phyloP scores from a whole-genome alignment of 2,888 invertebrate genomes.

The Leucoma salicis region DNA sequence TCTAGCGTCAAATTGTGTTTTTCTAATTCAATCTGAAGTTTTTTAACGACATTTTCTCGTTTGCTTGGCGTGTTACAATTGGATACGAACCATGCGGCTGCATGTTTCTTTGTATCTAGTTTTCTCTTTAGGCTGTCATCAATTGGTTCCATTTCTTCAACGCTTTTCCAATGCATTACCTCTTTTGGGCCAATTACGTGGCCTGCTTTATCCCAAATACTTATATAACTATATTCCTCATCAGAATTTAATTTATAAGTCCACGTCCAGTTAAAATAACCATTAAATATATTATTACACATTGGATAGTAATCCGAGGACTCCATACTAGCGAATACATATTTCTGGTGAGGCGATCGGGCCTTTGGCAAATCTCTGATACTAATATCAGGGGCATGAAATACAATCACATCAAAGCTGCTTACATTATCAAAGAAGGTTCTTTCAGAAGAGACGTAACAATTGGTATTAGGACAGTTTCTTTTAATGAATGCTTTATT shows the following conservation, averaged over 20 bases:
- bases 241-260: constrained; percentile 50
- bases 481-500: constrained; percentile 40
- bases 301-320: constrained; percentile 45
- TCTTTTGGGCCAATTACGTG: constrained; percentile 41
- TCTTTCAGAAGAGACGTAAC: constrained; percentile 49
- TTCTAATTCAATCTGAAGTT: constrained; percentile 32
- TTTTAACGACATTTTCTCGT: constrained; percentile 33
- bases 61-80: constrained; percentile 42
- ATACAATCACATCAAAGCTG: constrained; percentile 52
- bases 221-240: constrained; percentile 42
- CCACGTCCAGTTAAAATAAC: constrained; percentile 55
- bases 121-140: constrained; percentile 34
- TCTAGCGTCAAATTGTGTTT: constrained; percentile 41
- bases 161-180: constrained; percentile 41
- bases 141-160: constrained; percentile 40
- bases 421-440: constrained; percentile 34
- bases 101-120: constrained; percentile 40
- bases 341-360: constrained; percentile 49
- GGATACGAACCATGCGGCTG: constrained; percentile 58
- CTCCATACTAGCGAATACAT: constrained; percentile 48
- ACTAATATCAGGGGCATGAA: constrained; percentile 46
- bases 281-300: constrained; percentile 36
- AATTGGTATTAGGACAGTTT: constrained; percentile 51
- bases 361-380: constrained; percentile 28
- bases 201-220: constrained; percentile 33